Conservation (phyloP, 2,888 invertebrate species). For the Metallyticus violacea region DNA sequence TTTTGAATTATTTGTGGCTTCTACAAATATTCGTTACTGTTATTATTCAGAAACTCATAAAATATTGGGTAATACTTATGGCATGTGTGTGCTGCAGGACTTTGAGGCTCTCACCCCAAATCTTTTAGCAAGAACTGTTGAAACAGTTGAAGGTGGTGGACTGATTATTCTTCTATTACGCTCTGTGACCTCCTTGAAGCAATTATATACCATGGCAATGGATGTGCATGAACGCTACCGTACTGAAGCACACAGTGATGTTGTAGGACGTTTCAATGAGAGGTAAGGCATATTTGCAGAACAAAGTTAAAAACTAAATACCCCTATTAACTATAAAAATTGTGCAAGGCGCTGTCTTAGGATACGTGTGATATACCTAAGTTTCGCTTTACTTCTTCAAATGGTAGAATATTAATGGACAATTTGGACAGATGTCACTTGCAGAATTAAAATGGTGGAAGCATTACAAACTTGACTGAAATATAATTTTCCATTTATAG, state of each 20-base stretch:
- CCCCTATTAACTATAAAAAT: too few relatives aligned
- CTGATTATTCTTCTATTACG: slow-evolving; percentile 84
- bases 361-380: too few relatives aligned
- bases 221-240: slow-evolving; percentile 95
- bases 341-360: too few relatives aligned
- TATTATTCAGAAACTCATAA: slow-evolving; percentile 98
- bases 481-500: too few relatives aligned
- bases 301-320: too few relatives aligned
- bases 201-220: slow-evolving; percentile 96
- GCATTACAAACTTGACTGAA: too few relatives aligned
- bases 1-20: slow-evolving; percentile 93
- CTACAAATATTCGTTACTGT: slow-evolving; percentile 94
- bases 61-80: slow-evolving; percentile 95
- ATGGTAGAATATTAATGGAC: too few relatives aligned
- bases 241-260: slow-evolving; percentile 90
- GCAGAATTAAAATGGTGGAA: too few relatives aligned
- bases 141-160: slow-evolving; percentile 98
- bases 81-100: slow-evolving; percentile 78
- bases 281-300: slow-evolving; percentile 49
- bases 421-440: too few relatives aligned
- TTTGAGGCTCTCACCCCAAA: slow-evolving; percentile 98
- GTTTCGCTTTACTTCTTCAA: too few relatives aligned
- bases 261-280: slow-evolving; percentile 95
- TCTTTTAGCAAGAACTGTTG: slow-evolving; percentile 90
- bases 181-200: slow-evolving; percentile 82